phyloP scores from a whole-genome alignment of 2,797 vertebrate genomes.

The Poecilia gillii region DNA sequence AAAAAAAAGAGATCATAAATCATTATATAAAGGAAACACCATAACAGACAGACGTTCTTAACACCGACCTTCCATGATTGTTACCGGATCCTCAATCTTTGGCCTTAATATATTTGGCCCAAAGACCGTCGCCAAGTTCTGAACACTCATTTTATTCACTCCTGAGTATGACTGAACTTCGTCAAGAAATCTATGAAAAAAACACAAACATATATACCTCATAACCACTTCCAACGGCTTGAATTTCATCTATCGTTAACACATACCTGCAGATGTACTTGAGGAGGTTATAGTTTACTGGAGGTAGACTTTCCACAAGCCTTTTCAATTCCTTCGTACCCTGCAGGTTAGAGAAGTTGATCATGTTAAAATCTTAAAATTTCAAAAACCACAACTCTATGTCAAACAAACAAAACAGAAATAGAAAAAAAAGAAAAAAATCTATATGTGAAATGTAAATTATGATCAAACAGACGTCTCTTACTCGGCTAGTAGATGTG shows the following conservation, averaged over 20 bases:
- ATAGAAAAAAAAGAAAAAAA: not conserved
- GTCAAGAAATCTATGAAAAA: constrained; percentile 90
- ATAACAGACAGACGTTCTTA: rapidly evolving
- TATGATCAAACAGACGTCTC: not conserved
- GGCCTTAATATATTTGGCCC: constrained; percentile 96
- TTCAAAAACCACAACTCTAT: not conserved
- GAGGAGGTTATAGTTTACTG: constrained; percentile 95
- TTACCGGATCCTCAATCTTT: constrained; percentile 94
- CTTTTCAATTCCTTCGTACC: constrained; percentile 90
- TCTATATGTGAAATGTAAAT: not conserved
- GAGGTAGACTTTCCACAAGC: constrained; percentile 91
- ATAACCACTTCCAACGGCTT: not conserved
- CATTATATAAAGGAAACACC: not conserved
- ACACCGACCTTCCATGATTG: constrained; percentile 94
- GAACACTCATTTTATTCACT: constrained; percentile 98
- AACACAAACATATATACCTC: not conserved
- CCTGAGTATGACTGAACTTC: constrained; percentile 97
- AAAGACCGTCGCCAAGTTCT: constrained; percentile 97
- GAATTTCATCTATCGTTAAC: not conserved
- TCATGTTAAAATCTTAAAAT: not conserved
- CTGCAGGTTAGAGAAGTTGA: constrained; percentile 68
- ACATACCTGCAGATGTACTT: constrained; percentile 97
- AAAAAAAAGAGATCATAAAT: constrained; percentile 39
- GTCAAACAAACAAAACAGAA: not conserved
- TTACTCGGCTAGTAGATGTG: not conserved